phyloP scores from a whole-genome alignment of 2,888 invertebrate species.

The Oligia fasciuncula region DNA sequence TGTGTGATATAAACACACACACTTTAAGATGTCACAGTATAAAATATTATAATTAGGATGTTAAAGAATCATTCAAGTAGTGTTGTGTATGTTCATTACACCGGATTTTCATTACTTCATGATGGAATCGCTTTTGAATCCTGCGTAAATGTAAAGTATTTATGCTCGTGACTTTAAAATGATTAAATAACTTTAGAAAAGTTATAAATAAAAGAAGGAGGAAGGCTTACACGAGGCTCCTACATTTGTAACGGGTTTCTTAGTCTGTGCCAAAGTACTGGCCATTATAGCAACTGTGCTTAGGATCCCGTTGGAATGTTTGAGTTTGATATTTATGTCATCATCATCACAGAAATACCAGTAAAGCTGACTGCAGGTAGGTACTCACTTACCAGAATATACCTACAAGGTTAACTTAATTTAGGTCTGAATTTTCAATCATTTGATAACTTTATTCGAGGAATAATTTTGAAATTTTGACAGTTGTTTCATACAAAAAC shows the following conservation, averaged over 20 bases:
- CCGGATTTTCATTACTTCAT: background rate
- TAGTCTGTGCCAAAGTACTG: conserved; percentile 35
- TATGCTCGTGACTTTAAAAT: background rate
- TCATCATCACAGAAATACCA: conserved; percentile 12
- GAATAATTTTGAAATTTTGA: no score
- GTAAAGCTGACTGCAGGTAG: background rate
- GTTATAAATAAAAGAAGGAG: background rate
- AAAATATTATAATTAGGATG: no score
- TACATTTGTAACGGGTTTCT: conserved; percentile 24
- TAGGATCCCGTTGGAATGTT: conserved; percentile 26
- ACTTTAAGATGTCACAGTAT: no score
- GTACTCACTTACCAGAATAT: background rate
- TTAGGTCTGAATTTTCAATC: background rate
- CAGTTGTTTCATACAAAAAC: no score
- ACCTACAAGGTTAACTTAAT: background rate
- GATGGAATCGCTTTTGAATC: background rate
- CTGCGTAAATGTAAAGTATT: background rate
- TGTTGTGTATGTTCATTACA: background rate
- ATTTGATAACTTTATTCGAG: no score
- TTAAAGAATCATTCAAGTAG: background rate
- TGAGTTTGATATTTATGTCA: conserved; percentile 23
- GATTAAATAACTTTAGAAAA: background rate
- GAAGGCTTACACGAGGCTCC: background rate
- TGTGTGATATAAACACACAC: no score
- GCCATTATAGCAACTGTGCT: conserved; percentile 42